Evolutionary conservation across 2,797 vertebrate species (phyloP).

Genomic region (Ctenopoma multispine): DNA sequence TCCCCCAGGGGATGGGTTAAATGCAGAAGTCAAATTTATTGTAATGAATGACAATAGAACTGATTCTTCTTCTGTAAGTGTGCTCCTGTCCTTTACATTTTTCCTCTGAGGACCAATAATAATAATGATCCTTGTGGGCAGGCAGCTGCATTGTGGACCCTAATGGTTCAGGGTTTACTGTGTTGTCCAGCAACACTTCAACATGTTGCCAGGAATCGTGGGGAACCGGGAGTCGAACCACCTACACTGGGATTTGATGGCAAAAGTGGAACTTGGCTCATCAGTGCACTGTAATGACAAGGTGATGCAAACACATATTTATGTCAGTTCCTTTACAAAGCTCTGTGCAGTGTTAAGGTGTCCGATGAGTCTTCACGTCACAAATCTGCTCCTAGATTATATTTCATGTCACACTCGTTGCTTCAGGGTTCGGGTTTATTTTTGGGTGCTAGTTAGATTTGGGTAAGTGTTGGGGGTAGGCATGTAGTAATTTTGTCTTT

Average conservation of each 20-base stretch:
- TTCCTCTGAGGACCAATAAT: background rate
- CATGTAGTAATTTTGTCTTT: background rate
- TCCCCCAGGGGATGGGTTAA: too few relatives aligned
- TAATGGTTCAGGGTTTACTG: too few relatives aligned
- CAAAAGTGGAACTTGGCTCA: too few relatives aligned
- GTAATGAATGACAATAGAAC: too few relatives aligned
- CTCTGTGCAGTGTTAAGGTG: background rate
- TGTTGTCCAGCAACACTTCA: too few relatives aligned
- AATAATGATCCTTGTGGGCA: too few relatives aligned
- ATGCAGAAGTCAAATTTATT: too few relatives aligned
- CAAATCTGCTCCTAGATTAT: background rate
- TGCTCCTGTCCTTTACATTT: background rate
- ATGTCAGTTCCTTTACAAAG: background rate
- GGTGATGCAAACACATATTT: background rate
- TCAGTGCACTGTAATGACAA: too few relatives aligned
- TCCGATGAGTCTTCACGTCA: background rate
- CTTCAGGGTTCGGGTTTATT: background rate
- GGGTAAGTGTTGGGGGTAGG: background rate
- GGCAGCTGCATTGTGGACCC: too few relatives aligned
- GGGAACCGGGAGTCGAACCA: too few relatives aligned
- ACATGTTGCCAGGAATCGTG: too few relatives aligned
- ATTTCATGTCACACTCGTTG: background rate
- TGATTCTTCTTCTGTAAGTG: background rate
- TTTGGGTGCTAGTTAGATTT: background rate
- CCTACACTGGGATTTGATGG: too few relatives aligned